Percentiles rank a stretch among this genome's conserved stretches.
Evolutionary conservation across 35 echinoderm and acorn worm species (phyloP).

Genomic region (Acanthaster planci): DNA sequence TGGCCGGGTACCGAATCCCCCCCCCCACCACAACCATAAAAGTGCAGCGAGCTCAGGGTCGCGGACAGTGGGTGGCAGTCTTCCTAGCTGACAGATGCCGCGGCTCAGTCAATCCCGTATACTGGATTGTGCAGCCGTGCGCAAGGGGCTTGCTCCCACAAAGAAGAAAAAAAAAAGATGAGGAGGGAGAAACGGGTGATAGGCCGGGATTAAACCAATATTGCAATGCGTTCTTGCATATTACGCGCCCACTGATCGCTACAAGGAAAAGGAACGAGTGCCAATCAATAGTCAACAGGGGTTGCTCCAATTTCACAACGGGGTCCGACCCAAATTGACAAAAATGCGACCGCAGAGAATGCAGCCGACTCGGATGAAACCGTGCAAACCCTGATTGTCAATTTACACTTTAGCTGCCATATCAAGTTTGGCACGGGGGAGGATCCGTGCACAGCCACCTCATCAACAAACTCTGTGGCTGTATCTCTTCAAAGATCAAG

Average conservation of each 20-base stretch:
- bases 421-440: too few species aligned
- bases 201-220: conserved; percentile 23
- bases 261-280: neutral
- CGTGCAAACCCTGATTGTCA: too few species aligned
- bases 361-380: too few species aligned
- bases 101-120: neutral
- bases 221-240: conserved; percentile 23
- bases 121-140: conserved; percentile 15
- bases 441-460: too few species aligned
- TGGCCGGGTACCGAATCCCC: too few species aligned
- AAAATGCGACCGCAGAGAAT: neutral
- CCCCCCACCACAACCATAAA: too few species aligned
- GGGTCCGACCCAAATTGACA: conserved; percentile 13
- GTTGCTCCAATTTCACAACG: conserved; percentile 2
- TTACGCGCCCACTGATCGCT: neutral
- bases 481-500: too few species aligned
- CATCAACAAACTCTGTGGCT: too few species aligned
- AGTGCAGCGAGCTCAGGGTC: conserved; percentile 12
- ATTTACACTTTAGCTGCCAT: too few species aligned
- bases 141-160: conserved; percentile 20
- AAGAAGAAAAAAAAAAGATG: neutral
- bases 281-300: conserved; percentile 6
- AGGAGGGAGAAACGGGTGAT: neutral
- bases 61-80: conserved; percentile 26
- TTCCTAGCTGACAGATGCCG: conserved; percentile 13